These are phyloP conservation scores for Drosophila suzukii DNA, from an alignment of 1,140 invertebrate genomes.

Conservation along the genomic window DNA sequence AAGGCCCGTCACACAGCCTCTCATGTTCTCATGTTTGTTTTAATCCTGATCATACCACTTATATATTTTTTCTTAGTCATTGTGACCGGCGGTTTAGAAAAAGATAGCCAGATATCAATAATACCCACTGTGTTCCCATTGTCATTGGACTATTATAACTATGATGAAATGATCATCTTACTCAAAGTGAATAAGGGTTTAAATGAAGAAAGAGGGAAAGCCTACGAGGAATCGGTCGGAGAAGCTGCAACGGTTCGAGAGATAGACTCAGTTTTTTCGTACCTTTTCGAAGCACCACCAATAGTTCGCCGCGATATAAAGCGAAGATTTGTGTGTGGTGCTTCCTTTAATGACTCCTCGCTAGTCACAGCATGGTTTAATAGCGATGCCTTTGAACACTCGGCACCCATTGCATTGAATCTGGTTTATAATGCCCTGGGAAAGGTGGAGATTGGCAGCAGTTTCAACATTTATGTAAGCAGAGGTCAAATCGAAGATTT, in stretches of 20 bases:
- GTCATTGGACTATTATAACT: not conserved
- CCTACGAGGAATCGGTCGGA: not conserved
- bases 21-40: not conserved
- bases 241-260: not conserved
- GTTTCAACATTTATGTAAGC: not conserved
- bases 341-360: not conserved
- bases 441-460: not conserved
- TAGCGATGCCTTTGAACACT: constrained; percentile 87
- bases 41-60: constrained; percentile 22
- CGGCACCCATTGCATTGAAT: constrained; percentile 87
- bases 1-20: not conserved
- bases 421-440: constrained; percentile 86
- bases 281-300: not conserved
- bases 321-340: constrained; percentile 2
- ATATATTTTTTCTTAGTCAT: not conserved
- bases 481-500: not conserved
- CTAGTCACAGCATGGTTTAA: constrained; percentile 86
- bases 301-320: constrained; percentile 9
- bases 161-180: not conserved
- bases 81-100: not conserved
- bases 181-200: not conserved
- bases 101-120: not conserved
- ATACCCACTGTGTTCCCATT: not conserved
- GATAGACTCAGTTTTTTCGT: not conserved
- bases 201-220: not conserved